Conservation (phyloP, 2,888 invertebrate species). For the Carcina quercana region DNA sequence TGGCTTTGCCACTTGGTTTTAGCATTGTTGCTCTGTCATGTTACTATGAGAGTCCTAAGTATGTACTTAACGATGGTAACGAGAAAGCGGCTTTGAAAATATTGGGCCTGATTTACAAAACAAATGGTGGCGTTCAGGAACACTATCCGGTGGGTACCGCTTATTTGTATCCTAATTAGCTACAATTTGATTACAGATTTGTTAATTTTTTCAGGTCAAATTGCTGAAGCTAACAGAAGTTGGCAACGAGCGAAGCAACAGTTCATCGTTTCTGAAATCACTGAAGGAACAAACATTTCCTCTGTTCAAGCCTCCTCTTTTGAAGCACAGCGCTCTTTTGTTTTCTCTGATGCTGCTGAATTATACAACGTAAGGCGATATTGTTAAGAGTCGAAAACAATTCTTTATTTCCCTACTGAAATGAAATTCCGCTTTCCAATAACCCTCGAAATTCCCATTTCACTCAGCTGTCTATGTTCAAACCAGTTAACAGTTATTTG, state of each 20-base stretch:
- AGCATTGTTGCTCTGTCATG: constrained; percentile 65
- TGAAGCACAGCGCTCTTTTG: constrained; percentile 66
- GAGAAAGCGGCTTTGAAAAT: constrained; percentile 73
- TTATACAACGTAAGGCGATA: constrained; percentile 78
- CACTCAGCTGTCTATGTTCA: too few relatives aligned
- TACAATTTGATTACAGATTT: too few relatives aligned
- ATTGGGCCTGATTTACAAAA: constrained; percentile 68
- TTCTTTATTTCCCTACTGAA: too few relatives aligned
- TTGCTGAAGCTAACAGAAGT: constrained; percentile 39
- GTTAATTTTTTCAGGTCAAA: constrained; percentile 40
- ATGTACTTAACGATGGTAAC: constrained; percentile 74
- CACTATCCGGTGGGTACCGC: too few relatives aligned
- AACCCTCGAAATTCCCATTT: too few relatives aligned
- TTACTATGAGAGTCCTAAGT: constrained; percentile 81
- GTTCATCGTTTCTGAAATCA: constrained; percentile 54
- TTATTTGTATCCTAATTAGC: too few relatives aligned
- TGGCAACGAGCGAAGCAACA: constrained; percentile 37
- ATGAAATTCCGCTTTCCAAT: too few relatives aligned
- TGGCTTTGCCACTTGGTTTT: constrained; percentile 70
- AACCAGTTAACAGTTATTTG: too few relatives aligned
- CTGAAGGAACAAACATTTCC: constrained; percentile 72
- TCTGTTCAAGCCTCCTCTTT: constrained; percentile 69
- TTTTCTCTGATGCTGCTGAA: constrained; percentile 76
- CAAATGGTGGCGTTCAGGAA: constrained; percentile 70
- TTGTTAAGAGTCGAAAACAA: too few relatives aligned